Evolutionary conservation across 2,113 vertebrate genomes (phyloP), one percentile per base, ranked within the genome.

Genomic region (Chloebia gouldiae): DNA sequence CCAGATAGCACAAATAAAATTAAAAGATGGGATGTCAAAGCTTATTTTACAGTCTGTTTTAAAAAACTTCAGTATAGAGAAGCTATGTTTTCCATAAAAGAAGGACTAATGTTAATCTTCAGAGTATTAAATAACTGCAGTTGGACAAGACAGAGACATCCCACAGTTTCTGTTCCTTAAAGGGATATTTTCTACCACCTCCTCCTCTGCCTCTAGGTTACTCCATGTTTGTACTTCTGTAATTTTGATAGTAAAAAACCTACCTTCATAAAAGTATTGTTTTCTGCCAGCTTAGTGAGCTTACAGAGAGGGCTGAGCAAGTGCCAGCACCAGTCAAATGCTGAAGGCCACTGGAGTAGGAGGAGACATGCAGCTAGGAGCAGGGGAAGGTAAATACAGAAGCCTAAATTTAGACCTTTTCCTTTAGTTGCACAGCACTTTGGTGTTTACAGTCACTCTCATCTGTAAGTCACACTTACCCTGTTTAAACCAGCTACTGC

Each of bases 381-480:
- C 14, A 71, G 16, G 16, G 30, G 19, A 65, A 56, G 75, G 80
- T 89, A 94, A 89, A 95, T 91, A 90, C 72, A 94, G 95, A 90
- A 81, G 28, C 11, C 84, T 95, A 96, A 96, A 87, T 87, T 91
- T 91, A 95, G 90, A 94, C 35, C 6, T 35, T 71, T 45, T n/a
- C 50, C 37, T 93, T 70, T 31, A 87, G 85, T 63, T 92, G 77
- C 37, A 20, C 40, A 81, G 53, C 24, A 60, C 72, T 94, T 79
- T n/a, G 37, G 37, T 90, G 75, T 49, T 57, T 82, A 45, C 17
- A 44, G 56, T 27, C 72, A 59, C 27, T 49, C 18, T 75, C 13
- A 64, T 57, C 56, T 73, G 17, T 51, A 78, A 81, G 23, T 51
- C 47, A 64, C 69, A 83, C 9, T 61, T 40, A 37, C 61, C 64